Percentiles rank a stretch among this genome's conserved stretches.
phyloP scores from a whole-genome alignment of 2,888 invertebrate genomes.

The Drosophila monieri region DNA sequence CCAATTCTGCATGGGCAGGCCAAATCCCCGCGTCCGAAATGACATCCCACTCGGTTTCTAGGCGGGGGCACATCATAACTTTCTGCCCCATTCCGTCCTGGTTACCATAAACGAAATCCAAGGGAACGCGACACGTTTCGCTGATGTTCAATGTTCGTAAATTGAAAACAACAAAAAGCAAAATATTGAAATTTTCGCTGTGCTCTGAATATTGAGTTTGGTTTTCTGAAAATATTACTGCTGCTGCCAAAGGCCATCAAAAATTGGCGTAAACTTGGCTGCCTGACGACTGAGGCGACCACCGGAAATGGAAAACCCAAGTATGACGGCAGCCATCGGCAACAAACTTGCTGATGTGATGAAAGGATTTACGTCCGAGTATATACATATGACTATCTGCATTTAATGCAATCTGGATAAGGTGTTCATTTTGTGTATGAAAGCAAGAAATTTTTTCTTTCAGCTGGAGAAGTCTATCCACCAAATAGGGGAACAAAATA shows the following conservation, averaged over 20 bases:
- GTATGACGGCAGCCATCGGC: constrained; percentile 21
- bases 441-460: neutral
- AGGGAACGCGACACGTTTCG: constrained; percentile 57
- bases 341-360: constrained; percentile 28
- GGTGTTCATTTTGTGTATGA: neutral
- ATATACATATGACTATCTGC: neutral
- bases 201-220: constrained; percentile 66
- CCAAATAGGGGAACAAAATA: neutral
- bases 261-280: constrained; percentile 20
- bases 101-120: constrained; percentile 67
- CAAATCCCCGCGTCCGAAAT: constrained; percentile 6
- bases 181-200: constrained; percentile 68
- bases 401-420: constrained; percentile 18
- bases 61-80: constrained; percentile 56
- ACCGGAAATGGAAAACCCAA: constrained; percentile 16
- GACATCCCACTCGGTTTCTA: constrained; percentile 40
- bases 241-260: constrained; percentile 34
- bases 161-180: constrained; percentile 61
- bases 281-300: constrained; percentile 23
- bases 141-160: constrained; percentile 50
- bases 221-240: constrained; percentile 25
- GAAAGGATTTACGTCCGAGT: constrained; percentile 15
- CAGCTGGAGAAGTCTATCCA: no score
- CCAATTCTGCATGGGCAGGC: constrained; percentile 16
- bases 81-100: constrained; percentile 50